Evolutionary conservation across 2,113 vertebrate species (phyloP), one percentile per base, ranked within the genome.

Genomic region (Saguinus imperator): DNA sequence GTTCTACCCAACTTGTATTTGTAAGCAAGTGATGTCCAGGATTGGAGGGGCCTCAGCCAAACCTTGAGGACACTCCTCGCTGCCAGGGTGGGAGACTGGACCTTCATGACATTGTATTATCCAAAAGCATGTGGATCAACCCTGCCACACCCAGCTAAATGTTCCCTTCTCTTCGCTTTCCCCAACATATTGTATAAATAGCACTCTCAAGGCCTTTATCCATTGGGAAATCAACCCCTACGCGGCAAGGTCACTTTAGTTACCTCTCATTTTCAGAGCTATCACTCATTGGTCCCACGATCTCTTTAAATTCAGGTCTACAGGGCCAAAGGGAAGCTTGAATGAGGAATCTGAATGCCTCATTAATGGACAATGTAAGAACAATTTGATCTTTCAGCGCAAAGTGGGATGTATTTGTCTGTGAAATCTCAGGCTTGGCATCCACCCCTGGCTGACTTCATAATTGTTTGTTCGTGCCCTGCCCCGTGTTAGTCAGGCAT

Each of bases 241-340:
- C 21, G 87, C 48, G 52, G 21, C 5, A n/a, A 77, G 55, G 52
- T 21, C n/a, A 32, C 32, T 80, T 55, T 81, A 27, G 21, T 94
- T 76, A 81, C 13, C 50, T 89, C 50, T 84, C 29, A 68, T 80
- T 90, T 93, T 87, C 86, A 58, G 40, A 94, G 50, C 37, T 32
- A n/a, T 29, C 81, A 93, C 73, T 75, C 64, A 93, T 81, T 93
- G 52, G 72, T 83, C 52, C 61, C 70, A 93, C 61, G 48, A 72
- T 68, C 48, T 81, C 32, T 48, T n/a, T 72, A 57, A 72, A n/a
- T 11, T 50, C 25, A 43, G 72, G 57, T 68, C 72, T 86, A 40
- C 11, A 86, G 91, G 92, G 72, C 35, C 29, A 40, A 76, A 95
- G 12, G 73, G 43, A 90, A 85, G 77, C 57, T 58, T 76, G 25